Conservation (phyloP, 2,888 invertebrate species). For the Eurois occulta region DNA sequence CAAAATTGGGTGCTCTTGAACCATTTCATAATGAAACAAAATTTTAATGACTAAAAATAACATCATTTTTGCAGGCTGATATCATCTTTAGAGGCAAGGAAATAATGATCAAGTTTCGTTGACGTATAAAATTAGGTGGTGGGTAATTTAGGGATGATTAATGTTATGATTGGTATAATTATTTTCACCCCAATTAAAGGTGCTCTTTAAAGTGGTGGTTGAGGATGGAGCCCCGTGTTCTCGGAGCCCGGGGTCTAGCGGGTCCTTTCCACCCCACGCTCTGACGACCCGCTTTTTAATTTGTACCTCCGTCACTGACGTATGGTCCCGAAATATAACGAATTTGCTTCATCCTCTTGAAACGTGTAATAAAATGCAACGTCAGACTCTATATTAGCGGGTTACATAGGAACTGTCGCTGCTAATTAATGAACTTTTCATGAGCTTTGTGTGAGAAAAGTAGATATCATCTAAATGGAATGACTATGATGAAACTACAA, state of each 20-base stretch:
- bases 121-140: slow-evolving; percentile 35
- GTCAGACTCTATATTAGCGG: slow-evolving; percentile 14
- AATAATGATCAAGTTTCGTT: slow-evolving; percentile 46
- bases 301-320: slow-evolving; percentile 53
- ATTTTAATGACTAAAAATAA: slow-evolving; percentile 37
- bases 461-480: neutral
- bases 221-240: slow-evolving; percentile 26
- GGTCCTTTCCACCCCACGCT: slow-evolving; percentile 36
- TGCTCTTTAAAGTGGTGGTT: slow-evolving; percentile 46
- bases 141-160: slow-evolving; percentile 61
- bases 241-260: slow-evolving; percentile 1
- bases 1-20: slow-evolving; percentile 28
- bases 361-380: slow-evolving; percentile 47
- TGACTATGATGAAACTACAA: too few relatives aligned
- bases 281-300: slow-evolving; percentile 58
- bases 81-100: slow-evolving; percentile 34
- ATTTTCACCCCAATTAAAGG: slow-evolving; percentile 63
- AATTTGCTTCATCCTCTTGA: slow-evolving; percentile 31
- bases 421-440: neutral
- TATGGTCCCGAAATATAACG: slow-evolving; percentile 55
- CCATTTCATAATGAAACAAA: slow-evolving; percentile 37
- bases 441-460: neutral
- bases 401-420: neutral
- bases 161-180: slow-evolving; percentile 65
- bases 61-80: slow-evolving; percentile 28